Base-by-base conservation (phyloP, 2,888 invertebrate species). In the Cataglyphis rosenhaueri region DNA sequence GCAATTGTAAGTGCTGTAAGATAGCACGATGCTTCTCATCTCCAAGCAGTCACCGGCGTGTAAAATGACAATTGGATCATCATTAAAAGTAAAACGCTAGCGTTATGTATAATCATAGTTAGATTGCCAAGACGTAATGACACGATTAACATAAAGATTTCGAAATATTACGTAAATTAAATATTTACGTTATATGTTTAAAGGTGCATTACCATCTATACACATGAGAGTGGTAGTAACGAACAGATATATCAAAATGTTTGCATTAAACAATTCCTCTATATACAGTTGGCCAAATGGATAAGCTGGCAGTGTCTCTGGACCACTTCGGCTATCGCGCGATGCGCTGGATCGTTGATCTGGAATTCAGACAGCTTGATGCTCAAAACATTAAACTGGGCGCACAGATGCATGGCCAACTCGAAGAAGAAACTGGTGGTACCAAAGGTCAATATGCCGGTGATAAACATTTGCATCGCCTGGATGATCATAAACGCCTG, bases 401-500 rank as follows among this genome's bases (percentile, higher is more conserved):
- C 92, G 74, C 93, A 93, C 12, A 93, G 65, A 61, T 93, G 92
- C 89, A 93, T 91, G 0, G 90, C 81, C 10, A 92, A 74, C 10
- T 88, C 89, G 44, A 92, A 91, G 55, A 94, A 87, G 68, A 93
- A 90, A 29, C 82, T 83, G 25, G 82, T 83, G 9, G 68, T 79
- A 10, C 82, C 79, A 4, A 83, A 66, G 5, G 82, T 83, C 32
- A 61, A 4, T 38, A 68, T 55, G 12, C 68, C 62, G 6, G 82
- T 83, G 10, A 57, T 18, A 10, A 78, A 41, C 68, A 83, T 78
- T 18, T 83, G 68, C 21, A 81, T 55, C 25, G 73, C 74, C 12
- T 74, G 81, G 32, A 74, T 6, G 29, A 81, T 3, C 38, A 55
- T 21, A 21, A 81, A 55, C 10, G 41, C 41, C 8, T 64, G 62